Conservation (phyloP, 37 sponge, comb jelly and placozoan species). For the Ianthella basta region DNA sequence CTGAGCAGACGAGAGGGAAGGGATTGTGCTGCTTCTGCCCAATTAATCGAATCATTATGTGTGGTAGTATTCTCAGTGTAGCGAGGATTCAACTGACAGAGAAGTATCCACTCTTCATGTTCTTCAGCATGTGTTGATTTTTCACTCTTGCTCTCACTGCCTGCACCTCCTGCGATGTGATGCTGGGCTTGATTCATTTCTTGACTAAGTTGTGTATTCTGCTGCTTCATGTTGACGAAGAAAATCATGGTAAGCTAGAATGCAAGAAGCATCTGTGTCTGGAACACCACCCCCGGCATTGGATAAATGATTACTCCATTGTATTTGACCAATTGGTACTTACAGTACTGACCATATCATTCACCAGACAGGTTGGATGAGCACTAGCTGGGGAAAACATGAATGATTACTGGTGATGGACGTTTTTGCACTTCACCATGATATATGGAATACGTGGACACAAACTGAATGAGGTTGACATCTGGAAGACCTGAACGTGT, state of each 20-base stretch:
- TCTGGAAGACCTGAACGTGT: neutral
- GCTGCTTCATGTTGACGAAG: neutral
- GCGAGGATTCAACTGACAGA: constrained; percentile 16
- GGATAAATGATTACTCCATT: neutral
- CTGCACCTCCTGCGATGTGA: neutral
- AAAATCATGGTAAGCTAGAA: neutral
- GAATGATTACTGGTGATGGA: neutral
- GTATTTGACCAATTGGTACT: neutral
- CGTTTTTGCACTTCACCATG: neutral
- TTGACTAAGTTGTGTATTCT: neutral
- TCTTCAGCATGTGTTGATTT: neutral
- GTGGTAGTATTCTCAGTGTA: neutral
- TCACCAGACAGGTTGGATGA: neutral
- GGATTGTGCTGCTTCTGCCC: constrained; percentile 2
- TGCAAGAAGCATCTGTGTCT: neutral
- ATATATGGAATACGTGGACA: neutral
- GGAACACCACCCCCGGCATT: neutral
- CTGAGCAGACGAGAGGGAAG: neutral
- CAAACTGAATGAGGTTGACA: constrained; percentile 21
- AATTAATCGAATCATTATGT: neutral
- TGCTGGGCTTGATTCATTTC: constrained; percentile 9
- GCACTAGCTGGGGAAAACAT: neutral
- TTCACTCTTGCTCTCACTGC: neutral
- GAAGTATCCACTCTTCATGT: constrained; percentile 37
- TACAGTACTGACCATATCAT: neutral